Base-by-base conservation (phyloP, 2,888 invertebrate genomes). In the Acrobasis consociella region DNA sequence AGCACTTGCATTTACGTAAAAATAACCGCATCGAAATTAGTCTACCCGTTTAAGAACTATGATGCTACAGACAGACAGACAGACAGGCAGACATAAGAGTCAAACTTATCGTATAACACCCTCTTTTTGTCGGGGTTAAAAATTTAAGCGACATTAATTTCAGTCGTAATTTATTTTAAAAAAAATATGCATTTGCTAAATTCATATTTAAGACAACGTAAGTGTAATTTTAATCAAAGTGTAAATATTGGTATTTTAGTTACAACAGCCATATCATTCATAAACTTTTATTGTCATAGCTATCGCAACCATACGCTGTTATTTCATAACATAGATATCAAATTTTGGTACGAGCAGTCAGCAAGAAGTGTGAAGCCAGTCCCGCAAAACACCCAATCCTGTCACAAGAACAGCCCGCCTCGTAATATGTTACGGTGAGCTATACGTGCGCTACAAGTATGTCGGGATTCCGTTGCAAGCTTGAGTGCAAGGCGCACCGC, bases 401-500 rank as follows among this genome's bases (percentile, higher is more conserved):
- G 52, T 49, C 60, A 58, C 62, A 61, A 61, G 49, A 64, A 52
- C 56, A 42, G 38, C 65, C 62, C 58, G 67, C 67, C 73, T 73
- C 70, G 74, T 78, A 77, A 81, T 77, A 78, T 73, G 74, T 73
- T 73, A 74, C 73, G 68, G 65, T 71, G 69, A 67, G 73, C 70
- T 73, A 71, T 75, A 71, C 66, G 64, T 64, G 68, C 70, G 72
- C 68, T 78, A 52, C 60, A 52, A 42, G 52, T 46, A 74, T 75
- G 75, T 73, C 75, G 70, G 75, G 73, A 85, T 83, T 83, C 79
- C 77, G 73, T 64, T 76, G 76, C 76, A 73, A 78, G 78, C 77
- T 77, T 79, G 79, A 86, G 82, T 83, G 86, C 84, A 87, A 85
- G 86, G 84, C 85, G 82, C 81, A 83, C 88, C 88, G 86, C 86